phyloP scores from a whole-genome alignment of 2,113 vertebrate genomes.

The Brienomyrus longianalis region DNA sequence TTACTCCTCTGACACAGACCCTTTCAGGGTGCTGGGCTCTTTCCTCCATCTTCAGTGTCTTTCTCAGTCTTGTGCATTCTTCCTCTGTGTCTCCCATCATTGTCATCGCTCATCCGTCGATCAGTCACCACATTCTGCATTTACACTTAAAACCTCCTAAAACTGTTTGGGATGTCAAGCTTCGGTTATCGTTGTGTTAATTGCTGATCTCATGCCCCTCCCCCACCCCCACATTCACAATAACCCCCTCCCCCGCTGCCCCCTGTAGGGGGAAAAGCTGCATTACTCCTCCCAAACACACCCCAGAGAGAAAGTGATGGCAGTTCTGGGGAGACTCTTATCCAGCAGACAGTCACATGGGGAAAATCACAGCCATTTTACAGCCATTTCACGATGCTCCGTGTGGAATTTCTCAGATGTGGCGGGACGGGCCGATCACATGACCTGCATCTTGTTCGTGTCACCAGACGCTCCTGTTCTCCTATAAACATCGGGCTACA shows the following conservation, averaged over 20 bases:
- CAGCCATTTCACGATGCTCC: not conserved
- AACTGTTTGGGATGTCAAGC: not conserved
- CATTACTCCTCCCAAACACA: not conserved
- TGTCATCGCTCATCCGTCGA: not conserved
- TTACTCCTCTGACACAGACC: constrained; percentile 39
- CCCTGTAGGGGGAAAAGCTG: not conserved
- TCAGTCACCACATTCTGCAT: not conserved
- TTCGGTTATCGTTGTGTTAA: not conserved
- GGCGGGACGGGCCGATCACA: not conserved
- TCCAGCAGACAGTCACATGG: not conserved
- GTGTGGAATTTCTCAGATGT: not conserved
- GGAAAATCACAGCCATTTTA: not conserved
- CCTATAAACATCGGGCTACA: constrained; percentile 51
- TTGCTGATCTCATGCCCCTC: not conserved
- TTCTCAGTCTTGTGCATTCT: not conserved
- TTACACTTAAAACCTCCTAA: not conserved
- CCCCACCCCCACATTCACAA: not conserved
- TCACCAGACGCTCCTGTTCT: not conserved
- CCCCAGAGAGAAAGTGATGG: not conserved
- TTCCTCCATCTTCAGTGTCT: not conserved
- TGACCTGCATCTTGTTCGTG: not conserved
- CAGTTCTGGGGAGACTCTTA: not conserved
- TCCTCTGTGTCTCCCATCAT: not conserved
- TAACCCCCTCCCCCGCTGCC: not conserved
- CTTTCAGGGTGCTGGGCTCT: not conserved